Conservation (phyloP, 2,113 vertebrate genomes). For the Empidonax traillii region DNA sequence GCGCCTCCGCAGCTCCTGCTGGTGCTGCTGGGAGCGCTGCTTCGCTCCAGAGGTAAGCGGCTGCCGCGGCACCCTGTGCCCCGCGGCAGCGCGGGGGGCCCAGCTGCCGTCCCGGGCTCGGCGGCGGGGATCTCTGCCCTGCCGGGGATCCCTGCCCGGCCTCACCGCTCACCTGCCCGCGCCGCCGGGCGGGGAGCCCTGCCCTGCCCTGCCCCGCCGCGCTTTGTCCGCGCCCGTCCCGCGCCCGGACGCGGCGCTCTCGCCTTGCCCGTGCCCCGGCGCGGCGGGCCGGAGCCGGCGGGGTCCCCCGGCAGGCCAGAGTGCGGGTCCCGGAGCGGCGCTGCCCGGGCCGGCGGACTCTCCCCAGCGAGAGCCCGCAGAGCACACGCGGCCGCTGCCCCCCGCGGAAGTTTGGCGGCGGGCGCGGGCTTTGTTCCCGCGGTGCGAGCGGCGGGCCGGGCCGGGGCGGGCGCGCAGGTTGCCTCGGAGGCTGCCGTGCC, state of each 20-base stretch:
- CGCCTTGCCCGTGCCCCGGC: not conserved
- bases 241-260: not conserved
- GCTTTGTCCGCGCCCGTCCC: not conserved
- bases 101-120: not conserved
- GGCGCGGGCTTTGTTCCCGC: slow-evolving; percentile 28
- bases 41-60: slow-evolving; percentile 72
- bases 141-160: not conserved
- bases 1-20: slow-evolving; percentile 35
- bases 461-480: slow-evolving; percentile 64
- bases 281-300: not conserved
- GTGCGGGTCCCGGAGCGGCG: not conserved
- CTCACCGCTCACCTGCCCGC: not conserved
- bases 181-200: not conserved
- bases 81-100: not conserved
- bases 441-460: not conserved
- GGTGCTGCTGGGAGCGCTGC: slow-evolving; percentile 67
- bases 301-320: not conserved
- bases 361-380: not conserved
- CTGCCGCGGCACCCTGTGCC: not conserved
- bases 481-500: slow-evolving; percentile 71
- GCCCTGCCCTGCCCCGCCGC: not conserved
- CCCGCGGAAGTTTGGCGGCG: slow-evolving; percentile 22
- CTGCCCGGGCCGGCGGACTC: not conserved
- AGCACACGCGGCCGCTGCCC: not conserved
- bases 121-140: not conserved